Base-by-base conservation (phyloP, 2,797 vertebrate species). In the Xenopus petersii region DNA sequence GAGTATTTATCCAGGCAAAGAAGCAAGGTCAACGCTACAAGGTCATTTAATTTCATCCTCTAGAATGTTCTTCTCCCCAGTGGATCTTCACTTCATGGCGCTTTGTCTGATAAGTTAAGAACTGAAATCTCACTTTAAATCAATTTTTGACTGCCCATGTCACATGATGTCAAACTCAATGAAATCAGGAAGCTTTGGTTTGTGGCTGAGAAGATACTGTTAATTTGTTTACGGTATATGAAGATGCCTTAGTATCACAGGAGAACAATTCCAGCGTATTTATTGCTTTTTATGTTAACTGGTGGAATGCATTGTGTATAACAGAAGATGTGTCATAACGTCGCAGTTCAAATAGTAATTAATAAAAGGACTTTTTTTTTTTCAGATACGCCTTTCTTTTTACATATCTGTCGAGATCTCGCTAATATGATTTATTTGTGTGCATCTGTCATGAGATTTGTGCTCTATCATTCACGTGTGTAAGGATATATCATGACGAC, bases 21-120 rank as follows among this genome's bases (percentile, higher is more conserved):
- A 80, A 80, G 62, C 58, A 79, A 88, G 84, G 86, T 83, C 81
- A 81, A 74, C 83, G 73, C 74, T 71, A 74, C 80, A 89, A 90
- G 81, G 83, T 82, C 81, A 80, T 75, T 30, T 84, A 81, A 63
- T 83, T 83, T 77, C 69, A 64, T 84, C 81, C 86, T 88, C 81
- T 80, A 79, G 70, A 83, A 84, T 81, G 73, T 51, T n/a, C 66
- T 0, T 0, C 74, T 81, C 73, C 68, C 65, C 51, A 70, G 59
- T 71, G 72, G 73, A 48, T 42, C 67, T 64, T 75, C 75, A 80
- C 68, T 71, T 79, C 78, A 81, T 64, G 81, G 82, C 77, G 73
- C 62, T 64, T 33, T 76, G 64, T 80, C 69, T 70, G 70, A 79
- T 71, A 75, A 89, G 84, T 81, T 81, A 75, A 79, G 75, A 83